Percentiles rank a stretch among this genome's conserved stretches.
Evolutionary conservation across 2,113 vertebrate genomes (phyloP).

Genomic region (Motacilla tschutschensis): DNA sequence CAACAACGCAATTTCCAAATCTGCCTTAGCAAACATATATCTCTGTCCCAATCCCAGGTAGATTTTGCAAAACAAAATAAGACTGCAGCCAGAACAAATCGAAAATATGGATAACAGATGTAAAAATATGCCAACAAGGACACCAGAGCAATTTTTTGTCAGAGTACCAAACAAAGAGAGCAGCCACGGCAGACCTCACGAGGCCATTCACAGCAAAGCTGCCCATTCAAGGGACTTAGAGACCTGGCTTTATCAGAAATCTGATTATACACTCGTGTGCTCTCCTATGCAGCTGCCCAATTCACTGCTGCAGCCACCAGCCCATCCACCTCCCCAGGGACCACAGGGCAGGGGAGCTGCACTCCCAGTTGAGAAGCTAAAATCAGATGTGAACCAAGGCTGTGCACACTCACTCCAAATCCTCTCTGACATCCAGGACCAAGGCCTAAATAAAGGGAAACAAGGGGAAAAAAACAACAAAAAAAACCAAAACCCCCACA

Average conservation of each 20-base stretch:
- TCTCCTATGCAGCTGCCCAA: slow-evolving; percentile 3
- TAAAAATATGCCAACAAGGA: slow-evolving; percentile 52
- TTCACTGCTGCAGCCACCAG: not conserved
- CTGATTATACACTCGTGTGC: slow-evolving; percentile 39
- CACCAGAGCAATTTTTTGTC: slow-evolving; percentile 14
- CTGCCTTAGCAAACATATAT: slow-evolving; percentile 73
- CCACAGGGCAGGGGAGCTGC: not conserved
- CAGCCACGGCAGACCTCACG: not conserved
- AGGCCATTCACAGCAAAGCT: slow-evolving; percentile 31
- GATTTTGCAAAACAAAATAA: slow-evolving; percentile 60
- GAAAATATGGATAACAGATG: slow-evolving; percentile 60
- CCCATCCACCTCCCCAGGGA: not conserved
- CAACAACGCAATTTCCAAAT: slow-evolving; percentile 79
- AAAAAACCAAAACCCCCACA: not conserved
- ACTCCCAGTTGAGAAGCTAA: not conserved
- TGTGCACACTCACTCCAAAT: not conserved
- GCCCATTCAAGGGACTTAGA: slow-evolving; percentile 40
- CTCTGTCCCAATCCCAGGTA: slow-evolving; percentile 68
- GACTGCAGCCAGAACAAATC: slow-evolving; percentile 38
- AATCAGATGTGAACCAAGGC: not conserved
- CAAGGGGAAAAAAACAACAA: not conserved
- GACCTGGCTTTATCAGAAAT: slow-evolving; percentile 51
- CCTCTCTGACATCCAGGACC: not conserved
- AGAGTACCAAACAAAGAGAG: slow-evolving; percentile 31
- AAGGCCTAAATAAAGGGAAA: not conserved